Evolutionary conservation across 2,888 invertebrate species (phyloP).

Genomic region (Neoitamus cyanurus): DNA sequence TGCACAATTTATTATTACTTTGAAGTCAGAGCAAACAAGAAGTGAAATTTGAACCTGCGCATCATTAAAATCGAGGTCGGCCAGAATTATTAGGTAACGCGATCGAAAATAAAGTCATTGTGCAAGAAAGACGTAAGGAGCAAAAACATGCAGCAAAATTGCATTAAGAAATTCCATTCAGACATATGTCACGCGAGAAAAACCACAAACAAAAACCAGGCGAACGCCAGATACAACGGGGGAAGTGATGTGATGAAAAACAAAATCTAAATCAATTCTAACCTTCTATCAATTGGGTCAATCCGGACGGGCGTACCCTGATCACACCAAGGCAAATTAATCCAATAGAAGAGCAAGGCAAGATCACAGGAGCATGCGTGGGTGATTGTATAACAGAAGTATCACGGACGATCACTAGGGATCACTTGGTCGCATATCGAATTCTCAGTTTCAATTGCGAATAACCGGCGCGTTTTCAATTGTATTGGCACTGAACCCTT

Average conservation of each 20-base stretch:
- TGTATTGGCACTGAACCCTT: neutral
- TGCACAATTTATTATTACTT: neutral
- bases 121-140: conserved; percentile 1
- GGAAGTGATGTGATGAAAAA: neutral
- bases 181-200: conserved; percentile 31
- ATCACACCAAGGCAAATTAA: conserved; percentile 27
- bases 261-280: conserved; percentile 24
- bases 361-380: conserved; percentile 2
- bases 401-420: conserved; percentile 2
- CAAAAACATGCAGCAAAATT: conserved; percentile 8
- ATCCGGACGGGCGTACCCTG: conserved; percentile 16
- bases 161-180: conserved; percentile 31
- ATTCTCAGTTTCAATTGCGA: neutral
- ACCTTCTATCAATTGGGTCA: conserved; percentile 34
- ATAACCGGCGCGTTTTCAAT: neutral
- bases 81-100: conserved; percentile 7
- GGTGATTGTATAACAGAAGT: conserved; percentile 25
- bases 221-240: neutral
- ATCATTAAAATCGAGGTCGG: conserved; percentile 10
- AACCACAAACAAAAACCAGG: conserved; percentile 30
- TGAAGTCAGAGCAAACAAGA: neutral
- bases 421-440: conserved; percentile 14
- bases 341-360: conserved; percentile 21
- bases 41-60: neutral
- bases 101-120: neutral